phyloP scores from a whole-genome alignment of 2,888 invertebrate species.

The Lochmaea capreae region DNA sequence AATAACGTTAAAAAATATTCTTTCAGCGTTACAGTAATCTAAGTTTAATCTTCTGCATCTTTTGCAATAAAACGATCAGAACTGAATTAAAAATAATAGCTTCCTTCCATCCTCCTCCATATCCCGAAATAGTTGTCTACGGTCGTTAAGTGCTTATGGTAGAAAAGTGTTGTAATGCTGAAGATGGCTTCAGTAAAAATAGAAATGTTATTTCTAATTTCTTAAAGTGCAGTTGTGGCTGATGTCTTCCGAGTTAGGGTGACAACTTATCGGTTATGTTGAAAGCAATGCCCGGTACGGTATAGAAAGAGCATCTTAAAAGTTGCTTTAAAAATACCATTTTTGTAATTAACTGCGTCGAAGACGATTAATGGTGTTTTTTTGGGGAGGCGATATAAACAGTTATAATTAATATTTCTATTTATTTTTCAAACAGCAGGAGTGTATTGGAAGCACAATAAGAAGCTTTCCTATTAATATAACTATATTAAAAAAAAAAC shows the following conservation, averaged over 20 bases:
- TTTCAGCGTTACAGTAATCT: neutral
- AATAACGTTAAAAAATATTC: neutral
- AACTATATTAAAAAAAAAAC: too few species aligned
- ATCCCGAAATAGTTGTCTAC: conserved; percentile 36
- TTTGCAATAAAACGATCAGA: conserved; percentile 30
- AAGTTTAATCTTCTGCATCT: conserved; percentile 2
- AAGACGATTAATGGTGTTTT: too few species aligned
- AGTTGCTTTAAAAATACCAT: neutral
- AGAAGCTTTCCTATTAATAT: too few species aligned
- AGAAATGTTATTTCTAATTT: conserved; percentile 42
- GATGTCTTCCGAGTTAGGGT: conserved; percentile 29
- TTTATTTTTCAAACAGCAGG: too few species aligned
- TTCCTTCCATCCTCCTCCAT: conserved; percentile 34
- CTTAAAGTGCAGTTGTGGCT: conserved; percentile 38
- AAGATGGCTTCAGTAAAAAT: conserved; percentile 40
- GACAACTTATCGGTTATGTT: conserved; percentile 32
- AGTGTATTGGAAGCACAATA: too few species aligned
- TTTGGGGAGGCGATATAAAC: too few species aligned
- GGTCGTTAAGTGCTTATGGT: conserved; percentile 39
- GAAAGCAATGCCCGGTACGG: neutral
- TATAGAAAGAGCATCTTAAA: neutral
- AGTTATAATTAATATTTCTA: too few species aligned
- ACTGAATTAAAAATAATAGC: conserved; percentile 26
- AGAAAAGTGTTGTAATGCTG: conserved; percentile 30
- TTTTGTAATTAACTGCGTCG: too few species aligned